Evolutionary conservation across 2,888 invertebrate genomes (phyloP).

Genomic region (Erynnis tages): DNA sequence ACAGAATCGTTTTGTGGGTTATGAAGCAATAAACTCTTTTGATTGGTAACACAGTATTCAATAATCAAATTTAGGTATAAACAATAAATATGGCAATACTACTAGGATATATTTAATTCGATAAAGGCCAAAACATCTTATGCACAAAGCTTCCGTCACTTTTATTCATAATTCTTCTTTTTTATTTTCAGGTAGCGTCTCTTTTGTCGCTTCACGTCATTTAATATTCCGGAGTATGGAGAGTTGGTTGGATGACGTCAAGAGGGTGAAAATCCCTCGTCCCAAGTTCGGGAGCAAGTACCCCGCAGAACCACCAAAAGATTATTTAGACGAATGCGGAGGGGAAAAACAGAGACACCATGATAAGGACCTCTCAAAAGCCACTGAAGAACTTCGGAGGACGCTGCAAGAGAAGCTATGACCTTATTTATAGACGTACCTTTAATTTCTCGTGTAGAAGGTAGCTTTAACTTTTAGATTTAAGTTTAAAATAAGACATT

Average conservation of each 20-base stretch:
- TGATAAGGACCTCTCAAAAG: constrained; percentile 83
- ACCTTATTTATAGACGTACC: constrained; percentile 41
- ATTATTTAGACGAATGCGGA: constrained; percentile 86
- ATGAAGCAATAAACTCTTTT: too few relatives aligned
- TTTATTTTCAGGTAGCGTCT: background rate
- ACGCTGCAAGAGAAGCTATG: constrained; percentile 89
- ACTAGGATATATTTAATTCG: too few relatives aligned
- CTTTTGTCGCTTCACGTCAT: background rate
- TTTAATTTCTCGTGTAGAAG: background rate
- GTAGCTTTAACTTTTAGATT: constrained; percentile 4
- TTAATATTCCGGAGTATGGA: constrained; percentile 84
- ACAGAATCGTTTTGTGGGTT: too few relatives aligned
- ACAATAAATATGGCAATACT: too few relatives aligned
- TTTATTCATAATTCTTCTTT: background rate
- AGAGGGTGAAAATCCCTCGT: constrained; percentile 90
- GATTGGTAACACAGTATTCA: too few relatives aligned
- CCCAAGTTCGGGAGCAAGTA: constrained; percentile 89
- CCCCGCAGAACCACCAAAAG: constrained; percentile 89
- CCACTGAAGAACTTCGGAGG: constrained; percentile 88
- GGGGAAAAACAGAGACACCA: constrained; percentile 77
- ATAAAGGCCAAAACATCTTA: too few relatives aligned
- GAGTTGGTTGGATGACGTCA: constrained; percentile 91
- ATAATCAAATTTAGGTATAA: too few relatives aligned
- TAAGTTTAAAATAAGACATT: too few relatives aligned
- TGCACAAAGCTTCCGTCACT: background rate